Conservation (phyloP, 2,797 vertebrate species). For the Phoeniculus purpureus region DNA sequence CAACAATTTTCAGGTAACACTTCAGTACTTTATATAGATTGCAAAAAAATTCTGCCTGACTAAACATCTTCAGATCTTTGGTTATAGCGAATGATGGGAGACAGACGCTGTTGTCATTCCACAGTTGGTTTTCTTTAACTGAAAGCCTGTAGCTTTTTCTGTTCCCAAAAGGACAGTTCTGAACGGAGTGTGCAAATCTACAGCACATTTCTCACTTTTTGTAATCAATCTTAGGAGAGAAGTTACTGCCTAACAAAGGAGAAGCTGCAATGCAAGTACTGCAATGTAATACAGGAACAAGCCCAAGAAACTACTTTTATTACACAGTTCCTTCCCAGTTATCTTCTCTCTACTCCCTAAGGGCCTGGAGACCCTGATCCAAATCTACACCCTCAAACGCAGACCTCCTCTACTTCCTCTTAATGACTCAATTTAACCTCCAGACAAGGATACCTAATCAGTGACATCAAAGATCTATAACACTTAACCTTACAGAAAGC, state of each 20-base stretch:
- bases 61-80: background rate
- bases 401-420: background rate
- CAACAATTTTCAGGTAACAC: background rate
- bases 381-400: background rate
- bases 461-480: background rate
- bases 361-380: background rate
- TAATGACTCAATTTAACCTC: background rate
- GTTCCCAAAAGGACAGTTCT: background rate
- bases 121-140: background rate
- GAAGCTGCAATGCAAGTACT: background rate
- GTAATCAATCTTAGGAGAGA: background rate
- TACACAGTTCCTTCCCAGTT: background rate
- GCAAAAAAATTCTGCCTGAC: background rate
- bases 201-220: background rate
- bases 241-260: slow-evolving; percentile 2
- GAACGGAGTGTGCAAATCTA: background rate
- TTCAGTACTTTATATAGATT: background rate
- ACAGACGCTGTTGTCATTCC: too few species aligned
- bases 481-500: background rate
- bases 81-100: too few species aligned
- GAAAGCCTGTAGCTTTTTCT: background rate
- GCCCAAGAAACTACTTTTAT: background rate
- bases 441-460: background rate
- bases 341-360: background rate
- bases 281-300: background rate